Conservation (phyloP, 2,888 invertebrate species). For the Anaspis maculata region DNA sequence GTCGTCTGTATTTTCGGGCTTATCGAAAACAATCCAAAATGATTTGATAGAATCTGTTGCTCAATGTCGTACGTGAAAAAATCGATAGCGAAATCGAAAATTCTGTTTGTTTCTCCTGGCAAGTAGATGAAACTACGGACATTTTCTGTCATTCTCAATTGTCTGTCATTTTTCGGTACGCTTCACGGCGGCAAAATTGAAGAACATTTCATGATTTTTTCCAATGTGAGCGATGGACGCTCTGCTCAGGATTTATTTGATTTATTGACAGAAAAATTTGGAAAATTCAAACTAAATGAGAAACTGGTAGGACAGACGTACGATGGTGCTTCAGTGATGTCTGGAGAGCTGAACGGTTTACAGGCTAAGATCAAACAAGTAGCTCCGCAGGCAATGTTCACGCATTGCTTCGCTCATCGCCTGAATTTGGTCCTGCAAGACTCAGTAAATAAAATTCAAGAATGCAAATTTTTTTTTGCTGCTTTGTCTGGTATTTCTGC, state of each 20-base stretch:
- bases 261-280: constrained; percentile 3
- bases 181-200: background rate
- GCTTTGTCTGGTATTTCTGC: constrained; percentile 3
- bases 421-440: constrained; percentile 20
- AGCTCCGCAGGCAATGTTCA: constrained; percentile 20
- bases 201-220: constrained; percentile 6
- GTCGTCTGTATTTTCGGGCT: constrained; percentile 3
- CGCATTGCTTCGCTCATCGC: constrained; percentile 23
- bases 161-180: constrained; percentile 1
- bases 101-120: constrained; percentile 2
- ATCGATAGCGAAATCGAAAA: background rate
- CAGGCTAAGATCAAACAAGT: too few species aligned
- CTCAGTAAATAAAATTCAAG: constrained; percentile 9
- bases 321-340: constrained; percentile 19
- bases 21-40: constrained; percentile 1
- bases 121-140: constrained; percentile 1
- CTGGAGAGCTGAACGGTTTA: constrained; percentile 19
- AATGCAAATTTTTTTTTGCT: constrained; percentile 6
- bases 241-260: constrained; percentile 4
- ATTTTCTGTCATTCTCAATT: constrained; percentile 1
- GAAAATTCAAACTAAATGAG: constrained; percentile 2
- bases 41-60: constrained; percentile 2
- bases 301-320: constrained; percentile 21
- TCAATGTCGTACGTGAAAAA: background rate
- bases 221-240: constrained; percentile 4